phyloP scores from a whole-genome alignment of 2,888 invertebrate genomes.

The Dynastes grantii region DNA sequence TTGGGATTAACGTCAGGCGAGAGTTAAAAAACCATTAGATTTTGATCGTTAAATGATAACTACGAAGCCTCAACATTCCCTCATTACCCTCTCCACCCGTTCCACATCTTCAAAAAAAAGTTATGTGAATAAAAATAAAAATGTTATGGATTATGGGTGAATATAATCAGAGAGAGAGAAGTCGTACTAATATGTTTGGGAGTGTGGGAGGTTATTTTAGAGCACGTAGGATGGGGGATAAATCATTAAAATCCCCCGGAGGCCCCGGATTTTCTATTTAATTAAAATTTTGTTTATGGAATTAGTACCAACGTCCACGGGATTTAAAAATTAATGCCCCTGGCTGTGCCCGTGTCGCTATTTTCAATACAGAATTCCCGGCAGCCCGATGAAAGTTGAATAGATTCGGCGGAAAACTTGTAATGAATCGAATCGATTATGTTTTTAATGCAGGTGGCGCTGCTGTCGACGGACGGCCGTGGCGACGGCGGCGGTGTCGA shows the following conservation, averaged over 20 bases:
- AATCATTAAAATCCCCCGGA: neutral
- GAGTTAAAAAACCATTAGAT: conserved; percentile 42
- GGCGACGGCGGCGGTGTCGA: neutral
- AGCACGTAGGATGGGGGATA: neutral
- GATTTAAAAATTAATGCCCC: conserved; percentile 34
- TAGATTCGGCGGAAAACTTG: neutral
- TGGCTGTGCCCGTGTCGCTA: neutral
- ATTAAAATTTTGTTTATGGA: conserved; percentile 47
- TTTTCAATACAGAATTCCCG: neutral
- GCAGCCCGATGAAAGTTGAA: no score
- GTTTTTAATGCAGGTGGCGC: neutral
- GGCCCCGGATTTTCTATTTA: conserved; percentile 32
- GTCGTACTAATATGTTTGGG: neutral
- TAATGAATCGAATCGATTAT: conserved; percentile 6
- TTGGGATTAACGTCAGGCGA: conserved; percentile 28
- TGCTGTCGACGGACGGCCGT: neutral
- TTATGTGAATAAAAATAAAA: no score
- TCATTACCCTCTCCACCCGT: neutral
- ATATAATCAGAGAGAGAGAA: no score
- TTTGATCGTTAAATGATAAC: conserved; percentile 45
- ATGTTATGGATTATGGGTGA: no score
- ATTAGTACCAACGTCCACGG: conserved; percentile 13
- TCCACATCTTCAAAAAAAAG: neutral
- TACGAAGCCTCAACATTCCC: conserved; percentile 1
- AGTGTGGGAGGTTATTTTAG: neutral